Conservation (phyloP, 2,888 invertebrate species). For the Leptopilina myrica region DNA sequence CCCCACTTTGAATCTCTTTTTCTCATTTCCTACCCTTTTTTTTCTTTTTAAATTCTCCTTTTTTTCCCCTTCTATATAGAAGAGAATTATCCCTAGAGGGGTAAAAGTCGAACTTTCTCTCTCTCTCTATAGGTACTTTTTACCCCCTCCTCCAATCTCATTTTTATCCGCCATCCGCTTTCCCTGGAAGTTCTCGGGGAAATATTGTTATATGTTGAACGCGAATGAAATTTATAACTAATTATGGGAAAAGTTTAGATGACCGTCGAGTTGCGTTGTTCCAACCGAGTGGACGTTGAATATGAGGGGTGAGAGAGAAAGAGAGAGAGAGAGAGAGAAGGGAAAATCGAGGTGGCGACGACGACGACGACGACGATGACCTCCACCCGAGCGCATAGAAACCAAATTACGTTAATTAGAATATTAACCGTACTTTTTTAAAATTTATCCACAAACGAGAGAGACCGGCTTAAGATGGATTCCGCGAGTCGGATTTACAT, state of each 20-base stretch:
- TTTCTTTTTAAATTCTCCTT: too few relatives aligned
- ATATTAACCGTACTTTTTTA: slow-evolving; percentile 62
- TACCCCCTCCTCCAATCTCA: neutral
- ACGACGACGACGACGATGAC: neutral
- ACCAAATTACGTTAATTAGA: slow-evolving; percentile 69
- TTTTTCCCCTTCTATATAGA: too few relatives aligned
- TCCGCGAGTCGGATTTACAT: slow-evolving; percentile 57
- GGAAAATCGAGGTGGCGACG: slow-evolving; percentile 53
- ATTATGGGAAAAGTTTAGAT: slow-evolving; percentile 74
- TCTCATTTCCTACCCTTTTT: too few relatives aligned
- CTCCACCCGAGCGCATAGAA: slow-evolving; percentile 55
- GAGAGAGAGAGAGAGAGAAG: neutral
- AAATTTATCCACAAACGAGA: slow-evolving; percentile 43
- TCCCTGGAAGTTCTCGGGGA: slow-evolving; percentile 57
- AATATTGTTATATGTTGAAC: slow-evolving; percentile 69
- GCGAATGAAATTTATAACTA: slow-evolving; percentile 75
- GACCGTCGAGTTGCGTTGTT: slow-evolving; percentile 60
- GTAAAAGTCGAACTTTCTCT: neutral
- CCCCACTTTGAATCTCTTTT: too few relatives aligned
- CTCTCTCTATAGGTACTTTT: neutral
- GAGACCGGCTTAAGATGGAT: slow-evolving; percentile 65
- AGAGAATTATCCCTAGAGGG: too few relatives aligned
- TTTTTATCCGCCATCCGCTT: slow-evolving; percentile 21
- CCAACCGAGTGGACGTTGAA: slow-evolving; percentile 19
- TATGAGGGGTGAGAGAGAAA: slow-evolving; percentile 2